Evolutionary conservation across 2,888 invertebrate species (phyloP).

Genomic region (Fragum fragum): DNA sequence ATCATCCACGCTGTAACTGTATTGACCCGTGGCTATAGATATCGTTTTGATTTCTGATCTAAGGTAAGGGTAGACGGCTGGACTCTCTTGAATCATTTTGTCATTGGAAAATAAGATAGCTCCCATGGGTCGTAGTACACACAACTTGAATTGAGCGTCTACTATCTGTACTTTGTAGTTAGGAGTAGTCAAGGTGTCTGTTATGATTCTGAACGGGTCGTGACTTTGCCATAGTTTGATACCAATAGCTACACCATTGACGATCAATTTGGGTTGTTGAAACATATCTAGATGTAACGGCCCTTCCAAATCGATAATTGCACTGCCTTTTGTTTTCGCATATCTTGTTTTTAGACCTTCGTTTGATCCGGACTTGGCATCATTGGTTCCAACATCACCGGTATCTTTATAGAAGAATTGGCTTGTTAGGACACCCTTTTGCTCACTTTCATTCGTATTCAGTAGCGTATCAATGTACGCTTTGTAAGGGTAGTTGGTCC

Average conservation of each 20-base stretch:
- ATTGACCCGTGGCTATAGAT: slow-evolving; percentile 52
- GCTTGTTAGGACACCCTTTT: slow-evolving; percentile 3
- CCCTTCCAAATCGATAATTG: slow-evolving; percentile 52
- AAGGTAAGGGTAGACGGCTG: slow-evolving; percentile 53
- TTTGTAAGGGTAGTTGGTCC: slow-evolving; percentile 64
- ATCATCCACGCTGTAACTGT: slow-evolving; percentile 42
- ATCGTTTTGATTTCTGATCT: slow-evolving; percentile 50
- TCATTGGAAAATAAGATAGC: slow-evolving; percentile 46
- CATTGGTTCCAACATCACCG: slow-evolving; percentile 28
- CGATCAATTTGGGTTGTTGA: slow-evolving; percentile 45
- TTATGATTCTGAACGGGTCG: slow-evolving; percentile 49
- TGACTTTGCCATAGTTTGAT: slow-evolving; percentile 54
- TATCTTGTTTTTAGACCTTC: slow-evolving; percentile 37
- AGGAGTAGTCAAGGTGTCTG: slow-evolving; percentile 5
- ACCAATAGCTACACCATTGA: slow-evolving; percentile 48
- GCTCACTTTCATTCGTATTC: slow-evolving; percentile 28
- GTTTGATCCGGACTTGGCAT: slow-evolving; percentile 46
- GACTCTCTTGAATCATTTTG: slow-evolving; percentile 34
- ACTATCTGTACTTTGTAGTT: slow-evolving; percentile 45
- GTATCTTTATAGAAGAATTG: slow-evolving; percentile 55
- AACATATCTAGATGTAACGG: slow-evolving; percentile 45
- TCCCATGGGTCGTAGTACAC: slow-evolving; percentile 42
- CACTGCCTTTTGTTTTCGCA: slow-evolving; percentile 36
- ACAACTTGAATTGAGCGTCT: slow-evolving; percentile 56
- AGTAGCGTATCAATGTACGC: slow-evolving; percentile 63